Evolutionary conservation across 2,113 vertebrate species (phyloP).

Genomic region (Lampris megalopsis): DNA sequence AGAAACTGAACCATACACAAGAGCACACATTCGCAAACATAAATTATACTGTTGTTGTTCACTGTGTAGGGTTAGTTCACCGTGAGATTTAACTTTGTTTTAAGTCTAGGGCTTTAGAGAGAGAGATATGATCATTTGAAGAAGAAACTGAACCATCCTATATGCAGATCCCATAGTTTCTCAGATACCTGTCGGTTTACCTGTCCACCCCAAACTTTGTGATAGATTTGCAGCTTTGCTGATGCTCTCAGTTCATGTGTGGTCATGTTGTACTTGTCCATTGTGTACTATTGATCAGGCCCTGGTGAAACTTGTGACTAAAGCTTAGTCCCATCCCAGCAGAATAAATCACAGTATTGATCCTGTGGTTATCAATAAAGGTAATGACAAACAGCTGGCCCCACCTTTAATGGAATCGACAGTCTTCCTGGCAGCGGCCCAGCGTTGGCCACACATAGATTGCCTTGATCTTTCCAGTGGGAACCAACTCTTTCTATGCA

Average conservation of each 20-base stretch:
- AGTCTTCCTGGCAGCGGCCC: slow-evolving; percentile 74
- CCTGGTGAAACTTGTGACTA: slow-evolving; percentile 83
- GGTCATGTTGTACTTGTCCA: slow-evolving; percentile 79
- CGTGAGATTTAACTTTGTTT: slow-evolving; percentile 22
- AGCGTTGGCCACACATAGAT: slow-evolving; percentile 76
- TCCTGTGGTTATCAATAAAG: slow-evolving; percentile 83
- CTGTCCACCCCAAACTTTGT: slow-evolving; percentile 47
- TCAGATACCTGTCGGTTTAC: slow-evolving; percentile 21
- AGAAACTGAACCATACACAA: slow-evolving; percentile 9
- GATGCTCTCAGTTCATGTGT: slow-evolving; percentile 64
- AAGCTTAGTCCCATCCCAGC: slow-evolving; percentile 80
- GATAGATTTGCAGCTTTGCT: slow-evolving; percentile 67
- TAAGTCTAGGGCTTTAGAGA: slow-evolving; percentile 19
- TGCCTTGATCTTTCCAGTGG: slow-evolving; percentile 80
- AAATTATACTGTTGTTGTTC: background rate
- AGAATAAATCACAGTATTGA: slow-evolving; percentile 86
- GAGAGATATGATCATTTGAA: background rate
- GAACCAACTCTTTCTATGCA: slow-evolving; percentile 75
- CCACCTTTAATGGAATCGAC: slow-evolving; percentile 85
- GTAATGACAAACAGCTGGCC: slow-evolving; percentile 87
- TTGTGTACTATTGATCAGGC: slow-evolving; percentile 82
- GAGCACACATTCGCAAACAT: background rate
- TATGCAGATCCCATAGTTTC: slow-evolving; percentile 16
- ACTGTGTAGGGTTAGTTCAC: slow-evolving; percentile 8
- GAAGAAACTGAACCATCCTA: slow-evolving; percentile 15